phyloP scores from a whole-genome alignment of 2,888 invertebrate species.

The Lochmaea capreae region DNA sequence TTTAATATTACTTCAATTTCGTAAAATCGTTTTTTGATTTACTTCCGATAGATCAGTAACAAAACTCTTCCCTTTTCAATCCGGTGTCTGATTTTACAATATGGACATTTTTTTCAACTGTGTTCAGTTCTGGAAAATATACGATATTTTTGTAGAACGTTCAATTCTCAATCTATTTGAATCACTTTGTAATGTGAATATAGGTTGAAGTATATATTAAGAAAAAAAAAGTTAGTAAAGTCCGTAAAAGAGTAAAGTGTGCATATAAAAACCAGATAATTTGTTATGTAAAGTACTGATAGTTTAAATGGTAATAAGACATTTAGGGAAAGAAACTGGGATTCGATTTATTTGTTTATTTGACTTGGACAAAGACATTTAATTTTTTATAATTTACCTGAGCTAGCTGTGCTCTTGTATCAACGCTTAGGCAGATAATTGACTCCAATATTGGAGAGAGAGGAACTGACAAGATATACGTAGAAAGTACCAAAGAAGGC shows the following conservation, averaged over 20 bases:
- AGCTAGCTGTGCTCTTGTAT: too few relatives aligned
- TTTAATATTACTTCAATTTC: too few relatives aligned
- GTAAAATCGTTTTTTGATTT: too few relatives aligned
- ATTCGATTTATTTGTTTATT: neutral
- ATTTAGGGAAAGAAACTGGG: neutral
- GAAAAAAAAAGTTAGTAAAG: neutral
- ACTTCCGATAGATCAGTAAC: neutral
- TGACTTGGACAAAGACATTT: slow-evolving; percentile 3
- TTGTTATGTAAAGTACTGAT: slow-evolving; percentile 55
- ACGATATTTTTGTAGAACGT: slow-evolving; percentile 9
- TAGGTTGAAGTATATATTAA: slow-evolving; percentile 10
- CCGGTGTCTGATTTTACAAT: neutral
- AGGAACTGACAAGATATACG: neutral
- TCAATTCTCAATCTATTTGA: neutral
- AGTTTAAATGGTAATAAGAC: slow-evolving; percentile 49
- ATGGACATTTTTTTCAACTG: neutral
- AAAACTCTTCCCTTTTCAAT: neutral
- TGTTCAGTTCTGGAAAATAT: neutral
- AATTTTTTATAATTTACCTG: neutral
- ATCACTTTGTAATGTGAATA: slow-evolving; percentile 6
- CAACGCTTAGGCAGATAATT: too few relatives aligned
- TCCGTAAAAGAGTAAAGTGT: slow-evolving; percentile 8
- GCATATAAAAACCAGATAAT: slow-evolving; percentile 20
- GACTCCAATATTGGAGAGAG: neutral
- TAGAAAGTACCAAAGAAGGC: too few relatives aligned